Conservation (phyloP, 1,140 invertebrate genomes). For the Scaptomyza montana region DNA sequence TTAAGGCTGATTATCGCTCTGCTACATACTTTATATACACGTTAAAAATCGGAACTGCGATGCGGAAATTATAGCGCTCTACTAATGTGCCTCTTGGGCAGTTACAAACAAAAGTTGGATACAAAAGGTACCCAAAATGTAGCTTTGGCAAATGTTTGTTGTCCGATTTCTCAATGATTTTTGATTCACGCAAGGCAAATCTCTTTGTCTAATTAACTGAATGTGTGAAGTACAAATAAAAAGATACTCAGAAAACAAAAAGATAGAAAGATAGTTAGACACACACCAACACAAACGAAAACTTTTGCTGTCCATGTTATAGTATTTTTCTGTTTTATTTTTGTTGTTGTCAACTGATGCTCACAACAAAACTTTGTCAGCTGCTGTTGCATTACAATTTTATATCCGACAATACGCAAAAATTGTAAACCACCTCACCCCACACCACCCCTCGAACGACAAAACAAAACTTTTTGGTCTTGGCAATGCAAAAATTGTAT, state of each 20-base stretch:
- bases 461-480: conserved; percentile 40
- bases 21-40: neutral
- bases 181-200: conserved; percentile 1
- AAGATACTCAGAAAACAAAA: neutral
- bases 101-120: neutral
- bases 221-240: conserved; percentile 39
- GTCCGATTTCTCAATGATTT: conserved; percentile 14
- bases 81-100: conserved; percentile 40
- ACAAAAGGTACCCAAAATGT: conserved; percentile 23
- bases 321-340: conserved; percentile 10
- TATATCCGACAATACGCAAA: conserved; percentile 62
- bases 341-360: conserved; percentile 28
- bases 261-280: neutral
- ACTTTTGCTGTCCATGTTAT: neutral
- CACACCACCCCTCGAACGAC: neutral
- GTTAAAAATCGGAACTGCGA: conserved; percentile 63
- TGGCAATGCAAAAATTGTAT: conserved; percentile 32
- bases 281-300: conserved; percentile 1
- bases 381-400: conserved; percentile 54
- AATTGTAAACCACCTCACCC: conserved; percentile 17
- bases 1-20: conserved; percentile 48
- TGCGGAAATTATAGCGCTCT: conserved; percentile 51
- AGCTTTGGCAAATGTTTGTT: conserved; percentile 36
- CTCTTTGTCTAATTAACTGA: conserved; percentile 61
- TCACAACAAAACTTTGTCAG: conserved; percentile 31